Evolutionary conservation across 2,113 vertebrate genomes (phyloP).

Genomic region (Menidia beryllina): DNA sequence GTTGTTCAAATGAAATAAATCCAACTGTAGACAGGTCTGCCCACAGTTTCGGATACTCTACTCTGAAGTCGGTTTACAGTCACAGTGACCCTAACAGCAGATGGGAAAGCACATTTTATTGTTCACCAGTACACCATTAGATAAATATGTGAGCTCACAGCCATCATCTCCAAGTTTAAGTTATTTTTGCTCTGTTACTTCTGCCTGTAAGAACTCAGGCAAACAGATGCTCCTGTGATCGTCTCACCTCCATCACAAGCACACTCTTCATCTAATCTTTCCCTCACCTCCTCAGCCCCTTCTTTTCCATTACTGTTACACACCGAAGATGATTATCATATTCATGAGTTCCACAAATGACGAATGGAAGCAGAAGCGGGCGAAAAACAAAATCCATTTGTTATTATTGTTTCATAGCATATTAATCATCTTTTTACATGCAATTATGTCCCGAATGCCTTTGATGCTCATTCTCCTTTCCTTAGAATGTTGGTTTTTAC

Average conservation of each 20-base stretch:
- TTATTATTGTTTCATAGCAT: conserved; percentile 38
- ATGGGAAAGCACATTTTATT: background rate
- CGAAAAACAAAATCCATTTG: conserved; percentile 39
- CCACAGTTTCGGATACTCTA: too few relatives aligned
- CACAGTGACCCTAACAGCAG: background rate
- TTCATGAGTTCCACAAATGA: conserved; percentile 47
- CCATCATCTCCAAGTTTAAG: background rate
- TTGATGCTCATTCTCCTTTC: conserved; percentile 26
- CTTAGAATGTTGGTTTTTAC: conserved; percentile 16
- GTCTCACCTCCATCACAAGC: conserved; percentile 13
- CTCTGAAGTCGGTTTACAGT: too few relatives aligned
- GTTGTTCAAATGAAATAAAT: background rate
- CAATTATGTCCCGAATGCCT: conserved; percentile 43
- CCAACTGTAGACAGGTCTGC: background rate
- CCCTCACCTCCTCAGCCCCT: conserved; percentile 12
- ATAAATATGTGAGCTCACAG: conserved; percentile 3
- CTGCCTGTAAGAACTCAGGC: background rate
- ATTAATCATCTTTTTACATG: conserved; percentile 54
- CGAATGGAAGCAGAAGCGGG: conserved; percentile 36
- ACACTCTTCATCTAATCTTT: background rate
- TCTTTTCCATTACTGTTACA: conserved; percentile 43
- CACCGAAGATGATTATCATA: conserved; percentile 63
- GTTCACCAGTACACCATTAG: background rate
- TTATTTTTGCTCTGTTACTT: background rate
- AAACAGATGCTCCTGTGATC: conserved; percentile 18